Conservation (phyloP, 2,113 vertebrate species). For the Callospermophilus lateralis region DNA sequence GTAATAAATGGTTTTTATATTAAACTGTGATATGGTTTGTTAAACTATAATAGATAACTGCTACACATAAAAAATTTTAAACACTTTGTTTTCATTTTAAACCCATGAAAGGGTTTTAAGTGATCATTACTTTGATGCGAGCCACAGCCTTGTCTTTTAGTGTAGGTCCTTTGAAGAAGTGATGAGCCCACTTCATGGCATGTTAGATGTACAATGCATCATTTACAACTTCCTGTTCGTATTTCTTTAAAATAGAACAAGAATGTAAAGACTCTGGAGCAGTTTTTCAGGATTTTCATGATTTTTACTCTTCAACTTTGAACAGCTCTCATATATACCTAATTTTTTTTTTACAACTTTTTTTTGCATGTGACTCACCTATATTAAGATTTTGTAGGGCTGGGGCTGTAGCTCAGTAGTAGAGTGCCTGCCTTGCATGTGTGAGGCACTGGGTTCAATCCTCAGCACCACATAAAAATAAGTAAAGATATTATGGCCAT, state of each 20-base stretch:
- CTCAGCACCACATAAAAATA: too few species aligned
- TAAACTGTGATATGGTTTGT: background rate
- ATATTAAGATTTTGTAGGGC: background rate
- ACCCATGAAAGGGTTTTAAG: background rate
- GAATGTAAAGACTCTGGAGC: background rate
- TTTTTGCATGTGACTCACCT: background rate
- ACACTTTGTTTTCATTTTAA: constrained; percentile 16
- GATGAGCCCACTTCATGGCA: background rate
- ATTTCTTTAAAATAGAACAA: background rate
- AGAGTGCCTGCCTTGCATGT: too few species aligned
- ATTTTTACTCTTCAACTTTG: background rate
- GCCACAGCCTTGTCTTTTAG: background rate
- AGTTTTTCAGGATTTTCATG: background rate
- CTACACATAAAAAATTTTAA: background rate
- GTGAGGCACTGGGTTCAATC: too few species aligned
- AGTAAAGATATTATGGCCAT: too few species aligned
- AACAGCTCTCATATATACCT: background rate
- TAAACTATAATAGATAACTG: background rate
- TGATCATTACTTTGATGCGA: background rate
- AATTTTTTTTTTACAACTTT: background rate
- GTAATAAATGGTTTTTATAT: background rate
- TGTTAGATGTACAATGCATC: background rate
- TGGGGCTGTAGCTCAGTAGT: too few species aligned
- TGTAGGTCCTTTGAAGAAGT: background rate
- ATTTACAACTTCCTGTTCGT: background rate